Evolutionary conservation across 2,888 invertebrate species (phyloP).

Genomic region (Drosophila putrida): DNA sequence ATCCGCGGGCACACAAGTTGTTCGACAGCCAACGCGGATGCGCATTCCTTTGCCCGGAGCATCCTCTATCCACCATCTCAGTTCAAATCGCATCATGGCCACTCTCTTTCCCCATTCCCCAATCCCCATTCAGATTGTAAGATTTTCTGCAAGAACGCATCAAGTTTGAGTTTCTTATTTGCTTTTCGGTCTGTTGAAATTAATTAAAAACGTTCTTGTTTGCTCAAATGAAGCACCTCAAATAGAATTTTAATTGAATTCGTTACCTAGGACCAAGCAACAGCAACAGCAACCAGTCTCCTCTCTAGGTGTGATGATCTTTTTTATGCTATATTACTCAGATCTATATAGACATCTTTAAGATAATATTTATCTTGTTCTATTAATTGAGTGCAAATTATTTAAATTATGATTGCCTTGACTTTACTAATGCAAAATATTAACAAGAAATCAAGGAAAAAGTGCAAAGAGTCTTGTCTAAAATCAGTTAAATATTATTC

Average conservation of each 20-base stretch:
- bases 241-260: conserved; percentile 76
- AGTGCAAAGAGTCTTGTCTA: too few relatives aligned
- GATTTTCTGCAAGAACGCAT: conserved; percentile 70
- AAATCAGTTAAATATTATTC: neutral
- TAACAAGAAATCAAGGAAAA: neutral
- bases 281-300: neutral
- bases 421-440: neutral
- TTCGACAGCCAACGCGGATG: conserved; percentile 61
- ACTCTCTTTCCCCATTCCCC: neutral
- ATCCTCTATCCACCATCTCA: conserved; percentile 8
- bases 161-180: conserved; percentile 66
- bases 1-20: conserved; percentile 28
- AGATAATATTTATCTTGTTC: conserved; percentile 32
- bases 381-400: conserved; percentile 33
- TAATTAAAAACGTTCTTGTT: conserved; percentile 83
- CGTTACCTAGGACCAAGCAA: conserved; percentile 40
- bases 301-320: conserved; percentile 55
- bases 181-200: conserved; percentile 83
- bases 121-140: conserved; percentile 35
- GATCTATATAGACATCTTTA: conserved; percentile 12
- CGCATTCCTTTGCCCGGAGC: conserved; percentile 35
- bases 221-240: conserved; percentile 72
- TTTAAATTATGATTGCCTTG: conserved; percentile 9
- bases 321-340: conserved; percentile 52
- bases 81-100: neutral